Evolutionary conservation across 2,113 vertebrate species (phyloP).

Genomic region (Serilophus lunatus): DNA sequence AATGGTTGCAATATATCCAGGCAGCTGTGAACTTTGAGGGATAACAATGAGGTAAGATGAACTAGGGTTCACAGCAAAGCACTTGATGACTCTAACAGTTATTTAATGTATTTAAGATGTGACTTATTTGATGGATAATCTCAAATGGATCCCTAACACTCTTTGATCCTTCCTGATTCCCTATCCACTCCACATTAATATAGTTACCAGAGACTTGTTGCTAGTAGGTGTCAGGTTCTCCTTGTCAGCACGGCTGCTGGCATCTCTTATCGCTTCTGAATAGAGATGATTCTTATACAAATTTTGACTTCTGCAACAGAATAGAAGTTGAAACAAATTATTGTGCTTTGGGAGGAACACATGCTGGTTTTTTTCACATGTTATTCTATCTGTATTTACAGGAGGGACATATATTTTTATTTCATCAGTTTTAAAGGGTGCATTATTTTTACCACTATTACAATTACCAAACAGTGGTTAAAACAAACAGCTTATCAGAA

Average conservation of each 20-base stretch:
- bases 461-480: not conserved
- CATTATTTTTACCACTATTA: not conserved
- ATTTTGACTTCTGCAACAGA: conserved; percentile 68
- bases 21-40: conserved; percentile 71
- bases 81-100: conserved; percentile 57
- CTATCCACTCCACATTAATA: conserved; percentile 31
- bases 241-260: conserved; percentile 50
- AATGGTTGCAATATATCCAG: conserved; percentile 49
- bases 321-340: conserved; percentile 24
- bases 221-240: conserved; percentile 53
- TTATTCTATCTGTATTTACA: not conserved
- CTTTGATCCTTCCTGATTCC: conserved; percentile 62
- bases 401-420: not conserved
- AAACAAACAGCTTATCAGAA: not conserved
- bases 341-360: not conserved
- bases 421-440: not conserved
- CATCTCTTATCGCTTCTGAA: conserved; percentile 70
- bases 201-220: conserved; percentile 77
- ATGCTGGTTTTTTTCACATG: not conserved
- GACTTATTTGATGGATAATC: conserved; percentile 72
- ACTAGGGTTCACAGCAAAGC: conserved; percentile 66
- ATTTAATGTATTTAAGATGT: conserved; percentile 75
- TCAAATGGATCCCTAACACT: conserved; percentile 60
- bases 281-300: conserved; percentile 60
- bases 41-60: conserved; percentile 75